phyloP scores from a whole-genome alignment of 1,140 invertebrate genomes.

The Heterodera carotae region DNA sequence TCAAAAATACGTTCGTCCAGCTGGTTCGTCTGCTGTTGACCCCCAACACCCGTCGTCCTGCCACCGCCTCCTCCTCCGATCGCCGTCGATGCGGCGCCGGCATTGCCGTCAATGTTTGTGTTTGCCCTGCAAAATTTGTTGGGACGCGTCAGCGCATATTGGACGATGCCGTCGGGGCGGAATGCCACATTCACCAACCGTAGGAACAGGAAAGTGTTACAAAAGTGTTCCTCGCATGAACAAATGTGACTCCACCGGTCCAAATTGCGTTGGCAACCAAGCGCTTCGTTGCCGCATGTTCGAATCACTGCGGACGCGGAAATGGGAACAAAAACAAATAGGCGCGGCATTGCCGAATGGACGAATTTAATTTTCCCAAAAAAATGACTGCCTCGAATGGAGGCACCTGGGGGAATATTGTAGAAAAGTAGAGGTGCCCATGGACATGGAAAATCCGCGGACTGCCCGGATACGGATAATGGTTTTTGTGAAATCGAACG shows the following conservation, averaged over 20 bases:
- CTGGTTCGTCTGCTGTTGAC: constrained; percentile 6
- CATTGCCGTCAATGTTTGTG: constrained; percentile 11
- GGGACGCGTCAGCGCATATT: neutral
- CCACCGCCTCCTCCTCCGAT: constrained; percentile 11
- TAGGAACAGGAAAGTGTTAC: constrained; percentile 54
- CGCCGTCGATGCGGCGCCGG: constrained; percentile 14
- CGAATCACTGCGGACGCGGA: constrained; percentile 40
- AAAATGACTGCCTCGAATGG: no score
- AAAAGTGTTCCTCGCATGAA: constrained; percentile 47
- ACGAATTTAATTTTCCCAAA: no score
- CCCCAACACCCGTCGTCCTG: constrained; percentile 2
- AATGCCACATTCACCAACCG: neutral
- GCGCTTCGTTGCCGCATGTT: constrained; percentile 54
- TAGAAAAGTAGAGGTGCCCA: no score
- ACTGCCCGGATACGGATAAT: no score
- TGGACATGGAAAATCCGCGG: no score
- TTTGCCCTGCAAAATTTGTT: constrained; percentile 22
- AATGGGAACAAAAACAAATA: neutral
- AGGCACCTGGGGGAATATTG: no score
- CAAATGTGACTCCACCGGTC: constrained; percentile 52
- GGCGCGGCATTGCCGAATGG: no score
- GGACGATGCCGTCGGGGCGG: no score
- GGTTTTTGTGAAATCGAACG: no score
- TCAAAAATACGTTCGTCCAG: constrained; percentile 32
- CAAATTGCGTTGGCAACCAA: constrained; percentile 48